These are phyloP conservation scores for Oceanites oceanicus DNA, from an alignment of 2,113 vertebrate species.

Conservation along the genomic window DNA sequence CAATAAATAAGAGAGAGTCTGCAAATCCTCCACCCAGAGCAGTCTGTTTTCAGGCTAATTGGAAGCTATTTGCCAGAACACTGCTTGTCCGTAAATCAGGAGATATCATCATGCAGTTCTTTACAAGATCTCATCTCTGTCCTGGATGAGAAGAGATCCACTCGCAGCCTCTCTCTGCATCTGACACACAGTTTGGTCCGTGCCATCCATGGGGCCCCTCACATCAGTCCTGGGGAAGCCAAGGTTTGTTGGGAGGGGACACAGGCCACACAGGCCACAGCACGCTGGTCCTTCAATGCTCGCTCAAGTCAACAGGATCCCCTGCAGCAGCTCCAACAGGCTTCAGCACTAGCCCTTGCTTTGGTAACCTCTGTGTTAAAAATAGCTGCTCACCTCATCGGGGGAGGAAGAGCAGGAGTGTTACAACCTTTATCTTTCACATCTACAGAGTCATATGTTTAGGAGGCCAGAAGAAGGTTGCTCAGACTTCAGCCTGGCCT, in stretches of 20 bases:
- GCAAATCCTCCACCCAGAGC: background rate
- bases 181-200: fast-evolving
- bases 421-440: background rate
- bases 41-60: slow-evolving; percentile 46
- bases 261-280: fast-evolving
- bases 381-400: background rate
- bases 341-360: background rate
- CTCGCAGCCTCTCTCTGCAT: background rate
- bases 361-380: background rate
- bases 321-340: background rate
- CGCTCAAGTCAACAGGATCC: background rate
- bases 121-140: background rate
- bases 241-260: background rate
- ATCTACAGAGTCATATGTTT: background rate
- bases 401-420: background rate
- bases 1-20: slow-evolving; percentile 1
- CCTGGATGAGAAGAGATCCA: background rate
- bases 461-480: background rate
- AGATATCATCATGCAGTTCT: background rate
- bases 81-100: background rate
- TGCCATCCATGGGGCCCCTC: background rate
- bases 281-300: background rate
- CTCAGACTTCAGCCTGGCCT: background rate
- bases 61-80: slow-evolving; percentile 18
- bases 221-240: background rate